These are phyloP conservation scores for Isichthys henryi DNA, from an alignment of 2,113 vertebrate genomes.

Conservation along the genomic window DNA sequence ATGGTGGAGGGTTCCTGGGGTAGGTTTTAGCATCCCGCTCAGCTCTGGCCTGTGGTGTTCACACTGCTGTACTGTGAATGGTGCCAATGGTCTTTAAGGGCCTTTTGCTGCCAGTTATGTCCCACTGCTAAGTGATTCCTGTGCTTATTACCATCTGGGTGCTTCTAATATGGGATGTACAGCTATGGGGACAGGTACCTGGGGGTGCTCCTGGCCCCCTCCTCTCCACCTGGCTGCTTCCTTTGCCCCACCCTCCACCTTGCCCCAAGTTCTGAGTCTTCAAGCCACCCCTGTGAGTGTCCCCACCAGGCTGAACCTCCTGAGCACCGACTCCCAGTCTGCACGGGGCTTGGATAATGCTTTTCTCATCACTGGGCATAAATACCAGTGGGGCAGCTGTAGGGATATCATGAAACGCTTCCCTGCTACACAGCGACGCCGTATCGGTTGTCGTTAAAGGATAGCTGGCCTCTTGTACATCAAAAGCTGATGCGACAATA, in stretches of 20 bases:
- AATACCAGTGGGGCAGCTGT: neutral
- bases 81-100: neutral
- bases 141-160: neutral
- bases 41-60: neutral
- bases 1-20: neutral
- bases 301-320: neutral
- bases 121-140: neutral
- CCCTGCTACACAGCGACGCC: neutral
- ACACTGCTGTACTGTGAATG: neutral
- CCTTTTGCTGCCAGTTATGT: neutral
- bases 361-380: neutral
- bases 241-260: neutral
- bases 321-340: neutral
- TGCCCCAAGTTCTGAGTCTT: neutral
- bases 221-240: neutral
- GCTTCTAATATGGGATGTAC: neutral
- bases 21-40: neutral
- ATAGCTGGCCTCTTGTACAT: neutral
- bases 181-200: neutral
- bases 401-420: neutral
- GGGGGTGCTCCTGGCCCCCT: neutral
- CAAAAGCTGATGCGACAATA: neutral
- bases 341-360: neutral
- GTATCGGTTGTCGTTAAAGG: neutral
- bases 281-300: neutral